Conservation (phyloP, 1,140 invertebrate species). For the Probaryconus sp. region DNA sequence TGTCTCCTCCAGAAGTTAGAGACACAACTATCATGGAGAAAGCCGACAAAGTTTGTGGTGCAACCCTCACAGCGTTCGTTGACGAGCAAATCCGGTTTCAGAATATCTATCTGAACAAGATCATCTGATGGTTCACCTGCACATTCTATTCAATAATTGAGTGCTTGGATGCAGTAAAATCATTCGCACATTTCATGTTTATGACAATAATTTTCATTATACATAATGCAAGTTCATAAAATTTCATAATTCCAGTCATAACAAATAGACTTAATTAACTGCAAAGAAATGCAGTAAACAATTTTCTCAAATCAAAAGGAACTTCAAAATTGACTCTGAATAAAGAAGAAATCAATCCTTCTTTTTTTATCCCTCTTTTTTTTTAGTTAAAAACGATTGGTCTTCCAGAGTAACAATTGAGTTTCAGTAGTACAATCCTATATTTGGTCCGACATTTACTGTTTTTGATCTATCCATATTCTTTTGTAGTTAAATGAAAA, state of each 20-base stretch:
- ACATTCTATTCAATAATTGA: slow-evolving; percentile 40
- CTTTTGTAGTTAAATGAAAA: too few species aligned
- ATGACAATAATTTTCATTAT: slow-evolving; percentile 4
- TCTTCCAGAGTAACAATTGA: too few species aligned
- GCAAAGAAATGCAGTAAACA: background rate
- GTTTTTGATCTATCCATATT: too few species aligned
- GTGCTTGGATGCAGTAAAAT: slow-evolving; percentile 13
- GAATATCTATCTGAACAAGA: slow-evolving; percentile 63
- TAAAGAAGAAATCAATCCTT: too few species aligned
- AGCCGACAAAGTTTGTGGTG: slow-evolving; percentile 82
- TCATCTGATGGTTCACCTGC: slow-evolving; percentile 28
- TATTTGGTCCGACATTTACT: too few species aligned
- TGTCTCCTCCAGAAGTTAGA: slow-evolving; percentile 82
- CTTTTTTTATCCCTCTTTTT: too few species aligned
- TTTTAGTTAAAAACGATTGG: too few species aligned
- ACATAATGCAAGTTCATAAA: background rate
- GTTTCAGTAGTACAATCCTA: too few species aligned
- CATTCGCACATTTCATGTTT: slow-evolving; percentile 12
- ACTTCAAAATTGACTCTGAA: slow-evolving; percentile 20
- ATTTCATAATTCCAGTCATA: too few species aligned
- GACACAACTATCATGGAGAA: slow-evolving; percentile 89
- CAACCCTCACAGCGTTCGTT: slow-evolving; percentile 84
- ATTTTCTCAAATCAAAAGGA: slow-evolving; percentile 1
- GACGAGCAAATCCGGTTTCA: slow-evolving; percentile 77
- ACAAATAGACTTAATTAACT: too few species aligned